phyloP scores from a whole-genome alignment of 2,888 invertebrate genomes.

The Altica lythri region DNA sequence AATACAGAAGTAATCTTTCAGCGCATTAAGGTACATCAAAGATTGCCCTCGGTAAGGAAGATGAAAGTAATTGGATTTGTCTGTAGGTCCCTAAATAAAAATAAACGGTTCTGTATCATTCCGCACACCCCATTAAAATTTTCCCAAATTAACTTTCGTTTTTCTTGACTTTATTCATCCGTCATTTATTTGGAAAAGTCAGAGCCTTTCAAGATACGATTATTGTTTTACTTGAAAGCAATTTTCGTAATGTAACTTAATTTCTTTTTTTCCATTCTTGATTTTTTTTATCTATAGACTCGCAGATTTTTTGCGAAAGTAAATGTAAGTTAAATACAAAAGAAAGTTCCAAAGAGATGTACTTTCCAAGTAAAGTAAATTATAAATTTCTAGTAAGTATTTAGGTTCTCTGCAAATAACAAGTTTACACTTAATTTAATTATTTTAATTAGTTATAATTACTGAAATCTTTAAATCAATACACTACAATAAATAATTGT shows the following conservation, averaged over 20 bases:
- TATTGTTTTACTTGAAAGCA: constrained; percentile 14
- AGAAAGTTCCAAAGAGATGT: no score
- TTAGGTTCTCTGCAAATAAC: no score
- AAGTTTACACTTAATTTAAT: no score
- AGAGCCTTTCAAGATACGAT: constrained; percentile 4
- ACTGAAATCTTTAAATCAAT: no score
- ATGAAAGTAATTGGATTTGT: constrained; percentile 20
- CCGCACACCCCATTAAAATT: constrained; percentile 19
- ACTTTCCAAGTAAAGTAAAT: no score
- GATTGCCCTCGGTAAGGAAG: constrained; percentile 40
- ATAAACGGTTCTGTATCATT: constrained; percentile 16
- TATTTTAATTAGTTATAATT: no score
- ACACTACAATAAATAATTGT: no score
- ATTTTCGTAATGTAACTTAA: constrained; percentile 16
- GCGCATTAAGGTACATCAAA: constrained; percentile 53
- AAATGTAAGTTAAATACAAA: no score
- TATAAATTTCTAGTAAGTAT: no score
- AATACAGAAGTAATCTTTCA: constrained; percentile 56
- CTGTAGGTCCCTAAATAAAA: constrained; percentile 19
- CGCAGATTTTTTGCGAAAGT: no score
- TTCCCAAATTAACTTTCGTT: constrained; percentile 18
- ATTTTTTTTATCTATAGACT: no score
- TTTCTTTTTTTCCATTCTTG: constrained; percentile 1
- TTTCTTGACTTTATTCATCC: constrained; percentile 17
- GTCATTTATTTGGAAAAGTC: constrained; percentile 17